These are phyloP conservation scores for Chitala chitala DNA, from an alignment of 2,113 vertebrate genomes.

Conservation along the genomic window DNA sequence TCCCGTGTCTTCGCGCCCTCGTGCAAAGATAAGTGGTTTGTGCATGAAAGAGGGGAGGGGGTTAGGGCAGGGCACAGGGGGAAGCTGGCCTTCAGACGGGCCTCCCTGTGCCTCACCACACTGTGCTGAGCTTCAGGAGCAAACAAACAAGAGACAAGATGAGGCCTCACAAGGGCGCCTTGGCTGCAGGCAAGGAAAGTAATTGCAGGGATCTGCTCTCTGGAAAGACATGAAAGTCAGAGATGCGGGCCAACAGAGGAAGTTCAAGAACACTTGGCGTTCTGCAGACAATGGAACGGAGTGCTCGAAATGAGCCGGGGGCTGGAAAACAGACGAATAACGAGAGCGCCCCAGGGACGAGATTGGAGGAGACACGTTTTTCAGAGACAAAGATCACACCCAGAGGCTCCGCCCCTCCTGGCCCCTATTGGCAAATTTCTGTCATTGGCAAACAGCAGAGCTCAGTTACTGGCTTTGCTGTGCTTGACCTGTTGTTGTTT, in stretches of 20 bases:
- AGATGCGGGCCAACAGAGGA: constrained; percentile 19
- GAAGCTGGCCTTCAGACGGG: not conserved
- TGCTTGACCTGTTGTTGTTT: too few species aligned
- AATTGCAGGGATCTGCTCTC: constrained; percentile 26
- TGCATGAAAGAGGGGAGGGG: not conserved
- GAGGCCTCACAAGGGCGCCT: constrained; percentile 50
- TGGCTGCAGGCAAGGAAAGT: constrained; percentile 42
- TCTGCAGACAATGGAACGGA: constrained; percentile 23
- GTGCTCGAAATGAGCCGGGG: constrained; percentile 25
- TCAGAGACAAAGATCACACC: not conserved
- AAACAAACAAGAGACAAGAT: constrained; percentile 61
- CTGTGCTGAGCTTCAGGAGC: constrained; percentile 50
- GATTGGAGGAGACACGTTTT: not conserved
- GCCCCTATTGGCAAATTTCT: too few species aligned
- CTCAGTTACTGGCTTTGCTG: too few species aligned
- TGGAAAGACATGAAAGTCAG: constrained; percentile 21
- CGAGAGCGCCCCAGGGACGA: not conserved
- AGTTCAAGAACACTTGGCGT: constrained; percentile 11
- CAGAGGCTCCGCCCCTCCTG: not conserved
- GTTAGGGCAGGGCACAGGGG: not conserved
- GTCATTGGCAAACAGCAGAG: too few species aligned
- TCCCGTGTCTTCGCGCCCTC: not conserved
- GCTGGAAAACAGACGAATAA: not conserved
- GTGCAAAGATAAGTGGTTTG: not conserved
- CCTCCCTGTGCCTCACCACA: constrained; percentile 22